A percentile compares a stretch with the other conserved stretches of the same genome.
These are phyloP conservation scores for Macrotus californicus DNA, from an alignment of 2,113 vertebrate species.

Conservation along the genomic window DNA sequence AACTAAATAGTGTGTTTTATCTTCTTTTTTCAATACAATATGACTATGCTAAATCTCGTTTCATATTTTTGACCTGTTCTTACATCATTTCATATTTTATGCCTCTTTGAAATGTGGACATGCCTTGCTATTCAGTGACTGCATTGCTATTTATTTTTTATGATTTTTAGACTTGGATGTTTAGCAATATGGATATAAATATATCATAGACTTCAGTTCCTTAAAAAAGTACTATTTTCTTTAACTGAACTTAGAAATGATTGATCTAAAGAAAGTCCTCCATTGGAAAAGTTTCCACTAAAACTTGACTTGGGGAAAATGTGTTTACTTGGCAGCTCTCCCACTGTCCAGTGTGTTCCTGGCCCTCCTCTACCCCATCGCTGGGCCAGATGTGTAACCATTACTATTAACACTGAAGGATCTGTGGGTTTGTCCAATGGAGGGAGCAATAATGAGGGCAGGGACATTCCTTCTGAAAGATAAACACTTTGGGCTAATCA, in stretches of 20 bases:
- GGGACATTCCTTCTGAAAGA: background rate
- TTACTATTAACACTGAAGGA: slow-evolving; percentile 37
- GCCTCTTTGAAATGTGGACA: slow-evolving; percentile 68
- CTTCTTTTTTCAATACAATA: slow-evolving; percentile 55
- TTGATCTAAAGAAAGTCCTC: slow-evolving; percentile 67
- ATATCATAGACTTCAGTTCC: slow-evolving; percentile 66
- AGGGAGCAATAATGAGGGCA: background rate
- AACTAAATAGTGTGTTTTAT: slow-evolving; percentile 52
- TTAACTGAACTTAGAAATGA: slow-evolving; percentile 57
- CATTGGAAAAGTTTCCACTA: slow-evolving; percentile 64
- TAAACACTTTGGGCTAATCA: background rate
- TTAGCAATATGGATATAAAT: slow-evolving; percentile 71
- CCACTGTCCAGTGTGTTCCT: slow-evolving; percentile 49
- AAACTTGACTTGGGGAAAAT: slow-evolving; percentile 59
- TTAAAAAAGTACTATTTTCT: slow-evolving; percentile 62
- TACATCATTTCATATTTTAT: slow-evolving; percentile 63
- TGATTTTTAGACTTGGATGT: slow-evolving; percentile 67
- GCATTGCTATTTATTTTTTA: slow-evolving; percentile 67
- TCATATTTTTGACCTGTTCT: slow-evolving; percentile 62
- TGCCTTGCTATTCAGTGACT: slow-evolving; percentile 74
- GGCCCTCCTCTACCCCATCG: background rate
- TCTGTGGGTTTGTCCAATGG: slow-evolving; percentile 40
- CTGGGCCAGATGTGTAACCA: slow-evolving; percentile 57
- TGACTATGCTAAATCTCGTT: slow-evolving; percentile 64
- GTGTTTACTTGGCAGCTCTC: slow-evolving; percentile 60